Evolutionary conservation across 2,113 vertebrate genomes (phyloP).

Genomic region (Eonycteris spelaea): DNA sequence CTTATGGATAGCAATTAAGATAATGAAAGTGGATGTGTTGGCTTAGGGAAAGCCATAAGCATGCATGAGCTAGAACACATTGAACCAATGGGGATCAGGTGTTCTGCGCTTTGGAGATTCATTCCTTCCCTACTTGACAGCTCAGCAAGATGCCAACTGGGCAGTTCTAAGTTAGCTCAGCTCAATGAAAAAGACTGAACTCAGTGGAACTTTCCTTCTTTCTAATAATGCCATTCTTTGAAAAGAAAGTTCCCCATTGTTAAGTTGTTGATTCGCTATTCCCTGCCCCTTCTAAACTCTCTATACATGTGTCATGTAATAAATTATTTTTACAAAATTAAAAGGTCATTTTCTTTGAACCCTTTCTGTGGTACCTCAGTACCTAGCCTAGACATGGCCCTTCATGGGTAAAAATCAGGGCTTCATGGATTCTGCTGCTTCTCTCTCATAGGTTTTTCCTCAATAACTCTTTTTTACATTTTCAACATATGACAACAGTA

Average conservation of each 20-base stretch:
- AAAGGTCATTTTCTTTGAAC: neutral
- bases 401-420: neutral
- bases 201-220: neutral
- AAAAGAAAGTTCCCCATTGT: neutral
- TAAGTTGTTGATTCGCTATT: neutral
- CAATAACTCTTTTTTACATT: neutral
- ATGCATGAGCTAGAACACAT: neutral
- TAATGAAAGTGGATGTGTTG: neutral
- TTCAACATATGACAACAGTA: neutral
- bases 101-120: neutral
- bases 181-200: neutral
- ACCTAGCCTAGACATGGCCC: neutral
- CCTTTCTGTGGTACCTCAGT: neutral
- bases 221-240: neutral
- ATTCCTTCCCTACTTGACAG: neutral
- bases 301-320: neutral
- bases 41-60: neutral
- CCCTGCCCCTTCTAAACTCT: neutral
- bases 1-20: neutral
- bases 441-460: neutral
- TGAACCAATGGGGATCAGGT: too few relatives aligned
- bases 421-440: neutral
- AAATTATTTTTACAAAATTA: neutral
- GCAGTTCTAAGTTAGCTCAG: neutral
- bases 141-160: neutral